Evolutionary conservation across 2,797 vertebrate species (phyloP).

Genomic region (Sebastes ruberrimus): DNA sequence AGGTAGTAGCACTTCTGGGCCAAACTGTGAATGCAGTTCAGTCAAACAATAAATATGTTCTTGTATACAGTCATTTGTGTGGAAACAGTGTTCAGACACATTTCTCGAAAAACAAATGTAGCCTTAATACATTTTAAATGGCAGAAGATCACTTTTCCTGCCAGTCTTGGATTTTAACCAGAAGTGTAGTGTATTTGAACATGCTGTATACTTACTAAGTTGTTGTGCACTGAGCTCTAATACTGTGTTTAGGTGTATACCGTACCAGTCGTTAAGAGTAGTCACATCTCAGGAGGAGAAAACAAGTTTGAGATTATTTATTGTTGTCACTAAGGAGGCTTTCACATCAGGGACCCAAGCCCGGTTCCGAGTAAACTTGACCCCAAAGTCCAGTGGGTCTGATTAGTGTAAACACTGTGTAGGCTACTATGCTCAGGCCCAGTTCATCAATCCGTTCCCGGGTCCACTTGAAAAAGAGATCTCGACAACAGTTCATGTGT

Average conservation of each 20-base stretch:
- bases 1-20: background rate
- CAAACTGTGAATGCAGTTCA: background rate
- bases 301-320: too few species aligned
- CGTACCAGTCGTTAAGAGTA: background rate
- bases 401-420: too few species aligned
- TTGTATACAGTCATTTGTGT: background rate
- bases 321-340: too few species aligned
- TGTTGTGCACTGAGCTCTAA: too few species aligned
- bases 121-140: background rate
- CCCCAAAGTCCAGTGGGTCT: too few species aligned
- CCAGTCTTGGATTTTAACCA: background rate
- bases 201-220: background rate
- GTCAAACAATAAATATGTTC: background rate
- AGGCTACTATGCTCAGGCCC: too few species aligned
- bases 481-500: too few species aligned
- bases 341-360: too few species aligned
- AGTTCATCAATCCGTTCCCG: too few species aligned
- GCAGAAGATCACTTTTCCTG: background rate
- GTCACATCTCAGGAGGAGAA: background rate
- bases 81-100: background rate
- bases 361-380: too few species aligned
- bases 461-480: too few species aligned
- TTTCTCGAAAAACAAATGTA: background rate
- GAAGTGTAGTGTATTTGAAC: background rate
- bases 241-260: background rate